phyloP scores from a whole-genome alignment of 2,888 invertebrate species.

The Lucinisca nassula region DNA sequence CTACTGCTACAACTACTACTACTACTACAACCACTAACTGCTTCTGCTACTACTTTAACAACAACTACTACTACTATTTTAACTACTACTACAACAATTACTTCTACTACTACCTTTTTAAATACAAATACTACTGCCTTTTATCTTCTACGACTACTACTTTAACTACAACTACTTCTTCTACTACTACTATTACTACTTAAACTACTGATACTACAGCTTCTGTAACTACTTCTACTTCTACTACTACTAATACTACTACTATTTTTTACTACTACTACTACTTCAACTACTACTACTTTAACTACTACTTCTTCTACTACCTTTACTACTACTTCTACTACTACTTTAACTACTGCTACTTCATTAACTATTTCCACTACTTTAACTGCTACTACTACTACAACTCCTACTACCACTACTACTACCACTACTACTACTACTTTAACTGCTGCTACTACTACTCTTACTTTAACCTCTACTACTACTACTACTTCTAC shows the following conservation, averaged over 20 bases:
- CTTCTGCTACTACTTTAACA: too few relatives aligned
- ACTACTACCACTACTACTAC: not conserved
- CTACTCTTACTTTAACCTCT: not conserved
- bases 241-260: not conserved
- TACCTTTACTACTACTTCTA: not conserved
- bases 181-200: too few relatives aligned
- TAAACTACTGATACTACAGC: too few relatives aligned
- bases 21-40: too few relatives aligned
- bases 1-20: too few relatives aligned
- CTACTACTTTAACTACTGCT: not conserved
- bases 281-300: not conserved
- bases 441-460: not conserved
- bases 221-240: not conserved
- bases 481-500: not conserved
- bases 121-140: too few relatives aligned
- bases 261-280: not conserved
- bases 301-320: not conserved
- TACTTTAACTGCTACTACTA: not conserved
- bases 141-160: too few relatives aligned
- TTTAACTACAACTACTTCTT: too few relatives aligned
- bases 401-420: not conserved
- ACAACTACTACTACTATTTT: too few relatives aligned
- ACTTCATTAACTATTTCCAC: not conserved
- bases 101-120: too few relatives aligned
- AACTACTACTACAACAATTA: too few relatives aligned